phyloP scores from a whole-genome alignment of 2,797 vertebrate species.

The Brotula barbata region DNA sequence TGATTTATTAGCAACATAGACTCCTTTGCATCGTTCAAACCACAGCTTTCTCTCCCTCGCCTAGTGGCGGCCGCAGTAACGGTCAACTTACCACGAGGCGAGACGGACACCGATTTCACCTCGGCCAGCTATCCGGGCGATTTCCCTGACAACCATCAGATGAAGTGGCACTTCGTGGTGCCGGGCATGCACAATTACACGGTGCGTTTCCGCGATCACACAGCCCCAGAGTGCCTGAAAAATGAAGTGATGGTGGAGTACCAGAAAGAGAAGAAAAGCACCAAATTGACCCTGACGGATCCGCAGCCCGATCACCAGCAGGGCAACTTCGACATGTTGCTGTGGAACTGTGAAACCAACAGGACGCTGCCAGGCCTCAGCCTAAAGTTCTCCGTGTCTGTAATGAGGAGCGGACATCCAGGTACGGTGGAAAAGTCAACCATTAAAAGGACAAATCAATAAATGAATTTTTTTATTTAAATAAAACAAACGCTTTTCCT shows the following conservation, averaged over 20 bases:
- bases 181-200: slow-evolving; percentile 85
- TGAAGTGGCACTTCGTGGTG: slow-evolving; percentile 87
- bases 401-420: slow-evolving; percentile 76
- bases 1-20: not conserved
- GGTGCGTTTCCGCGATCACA: slow-evolving; percentile 76
- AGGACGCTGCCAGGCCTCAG: slow-evolving; percentile 47
- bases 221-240: slow-evolving; percentile 81
- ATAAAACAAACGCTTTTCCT: not conserved
- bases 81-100: slow-evolving; percentile 79
- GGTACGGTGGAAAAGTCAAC: slow-evolving; percentile 52
- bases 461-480: too few species aligned
- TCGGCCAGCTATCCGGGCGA: slow-evolving; percentile 82
- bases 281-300: slow-evolving; percentile 50
- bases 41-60: not conserved
- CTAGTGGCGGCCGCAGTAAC: slow-evolving; percentile 82
- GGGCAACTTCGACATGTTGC: slow-evolving; percentile 75
- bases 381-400: slow-evolving; percentile 70
- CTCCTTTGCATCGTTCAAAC: slow-evolving; percentile 14
- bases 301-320: slow-evolving; percentile 69
- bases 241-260: slow-evolving; percentile 82
- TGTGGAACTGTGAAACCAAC: slow-evolving; percentile 75
- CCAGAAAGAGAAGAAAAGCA: slow-evolving; percentile 47
- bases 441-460: not conserved
- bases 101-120: slow-evolving; percentile 76
- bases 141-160: slow-evolving; percentile 82